These are phyloP conservation scores for Charaxes varanes DNA, from an alignment of 1,140 invertebrate species.

Conservation along the genomic window DNA sequence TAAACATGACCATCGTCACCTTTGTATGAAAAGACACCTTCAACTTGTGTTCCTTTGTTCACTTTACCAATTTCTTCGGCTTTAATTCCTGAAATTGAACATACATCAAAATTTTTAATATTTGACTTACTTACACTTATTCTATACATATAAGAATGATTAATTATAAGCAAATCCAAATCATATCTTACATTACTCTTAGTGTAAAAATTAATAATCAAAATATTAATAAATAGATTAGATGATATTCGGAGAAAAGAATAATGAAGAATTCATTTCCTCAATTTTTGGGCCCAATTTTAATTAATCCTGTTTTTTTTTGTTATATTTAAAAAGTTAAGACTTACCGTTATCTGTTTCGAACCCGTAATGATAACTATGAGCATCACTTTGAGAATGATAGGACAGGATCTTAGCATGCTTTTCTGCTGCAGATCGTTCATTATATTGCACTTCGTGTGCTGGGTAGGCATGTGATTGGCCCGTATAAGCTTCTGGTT, in stretches of 20 bases:
- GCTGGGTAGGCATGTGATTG: constrained; percentile 23
- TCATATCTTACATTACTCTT: no score
- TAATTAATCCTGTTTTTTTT: no score
- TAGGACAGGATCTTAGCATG: constrained; percentile 41
- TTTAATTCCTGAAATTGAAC: constrained; percentile 44
- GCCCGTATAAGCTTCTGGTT: constrained; percentile 24
- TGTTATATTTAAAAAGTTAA: no score
- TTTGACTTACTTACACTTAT: background rate
- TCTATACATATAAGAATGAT: no score
- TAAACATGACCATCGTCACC: constrained; percentile 78
- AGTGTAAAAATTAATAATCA: background rate
- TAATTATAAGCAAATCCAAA: no score
- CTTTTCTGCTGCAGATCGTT: constrained; percentile 29
- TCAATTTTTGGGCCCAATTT: no score
- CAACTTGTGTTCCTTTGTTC: constrained; percentile 65
- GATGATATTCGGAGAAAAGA: no score
- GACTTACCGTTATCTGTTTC: constrained; percentile 58
- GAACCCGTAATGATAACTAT: constrained; percentile 51
- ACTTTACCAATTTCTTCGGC: constrained; percentile 43
- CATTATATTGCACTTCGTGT: constrained; percentile 17
- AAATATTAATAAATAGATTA: background rate
- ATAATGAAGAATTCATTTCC: no score
- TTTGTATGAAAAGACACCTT: constrained; percentile 78
- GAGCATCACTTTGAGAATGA: constrained; percentile 35
- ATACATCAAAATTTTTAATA: background rate